phyloP scores from a whole-genome alignment of 1,140 invertebrate genomes.

The Drosophila watanabei region DNA sequence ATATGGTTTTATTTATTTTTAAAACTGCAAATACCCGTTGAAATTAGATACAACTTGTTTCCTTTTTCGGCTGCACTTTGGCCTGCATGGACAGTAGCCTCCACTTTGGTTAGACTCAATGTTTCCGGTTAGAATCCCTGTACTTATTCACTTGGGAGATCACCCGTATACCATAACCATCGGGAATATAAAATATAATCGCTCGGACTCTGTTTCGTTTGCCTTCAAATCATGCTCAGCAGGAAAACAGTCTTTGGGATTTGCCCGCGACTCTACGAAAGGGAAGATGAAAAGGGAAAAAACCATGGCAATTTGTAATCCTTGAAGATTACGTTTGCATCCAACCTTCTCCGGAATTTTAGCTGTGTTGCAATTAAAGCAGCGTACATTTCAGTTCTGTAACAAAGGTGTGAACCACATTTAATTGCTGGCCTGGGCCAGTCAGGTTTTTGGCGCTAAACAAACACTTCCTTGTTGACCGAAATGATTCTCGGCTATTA shows the following conservation, averaged over 20 bases:
- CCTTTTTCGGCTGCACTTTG: conserved; percentile 20
- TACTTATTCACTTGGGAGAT: conserved; percentile 11
- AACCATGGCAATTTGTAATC: too few species aligned
- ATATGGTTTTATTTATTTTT: conserved; percentile 26
- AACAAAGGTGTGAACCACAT: conserved; percentile 4
- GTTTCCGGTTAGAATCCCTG: conserved; percentile 23
- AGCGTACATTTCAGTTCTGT: too few species aligned
- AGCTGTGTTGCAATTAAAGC: neutral
- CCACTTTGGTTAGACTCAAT: neutral
- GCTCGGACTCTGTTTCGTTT: neutral
- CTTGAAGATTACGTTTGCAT: neutral
- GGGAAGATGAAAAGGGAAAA: neutral
- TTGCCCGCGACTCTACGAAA: neutral
- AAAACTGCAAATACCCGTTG: conserved; percentile 16
- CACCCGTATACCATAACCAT: conserved; percentile 8
- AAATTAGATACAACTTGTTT: conserved; percentile 4
- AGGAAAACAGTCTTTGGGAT: too few species aligned
- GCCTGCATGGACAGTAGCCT: neutral
- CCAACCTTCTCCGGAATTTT: neutral
- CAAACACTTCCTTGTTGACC: conserved; percentile 30
- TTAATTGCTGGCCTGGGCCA: conserved; percentile 1
- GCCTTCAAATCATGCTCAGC: neutral
- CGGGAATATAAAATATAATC: neutral
- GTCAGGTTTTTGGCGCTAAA: neutral
- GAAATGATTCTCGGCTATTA: conserved; percentile 33